Percentiles rank a stretch among this genome's conserved stretches.
Conservation (phyloP, 2,888 invertebrate species). For the Eretmocerus hayati region DNA sequence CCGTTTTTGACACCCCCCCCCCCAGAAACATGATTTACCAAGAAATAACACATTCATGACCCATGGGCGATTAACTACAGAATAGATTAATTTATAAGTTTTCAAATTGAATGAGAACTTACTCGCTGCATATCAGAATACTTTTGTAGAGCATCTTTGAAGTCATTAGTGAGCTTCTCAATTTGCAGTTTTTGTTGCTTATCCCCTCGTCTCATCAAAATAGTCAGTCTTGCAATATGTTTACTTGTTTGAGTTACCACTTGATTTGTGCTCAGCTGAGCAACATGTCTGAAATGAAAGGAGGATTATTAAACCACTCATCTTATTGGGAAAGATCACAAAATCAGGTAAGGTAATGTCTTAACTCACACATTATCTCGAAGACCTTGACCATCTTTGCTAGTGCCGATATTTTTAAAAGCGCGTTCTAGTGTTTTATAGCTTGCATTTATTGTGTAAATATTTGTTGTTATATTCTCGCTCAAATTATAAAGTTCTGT, state of each 20-base stretch:
- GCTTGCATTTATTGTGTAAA: conserved; percentile 69
- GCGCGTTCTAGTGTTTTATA: conserved; percentile 66
- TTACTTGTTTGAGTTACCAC: conserved; percentile 67
- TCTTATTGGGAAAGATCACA: not conserved
- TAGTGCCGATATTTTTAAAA: conserved; percentile 67
- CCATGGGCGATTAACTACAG: no score
- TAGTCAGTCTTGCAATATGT: conserved; percentile 65
- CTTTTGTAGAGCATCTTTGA: conserved; percentile 69
- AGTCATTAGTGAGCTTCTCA: conserved; percentile 75
- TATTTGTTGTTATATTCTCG: conserved; percentile 75
- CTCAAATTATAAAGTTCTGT: conserved; percentile 72
- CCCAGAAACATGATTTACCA: no score
- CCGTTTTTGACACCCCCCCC: no score
- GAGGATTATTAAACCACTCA: not conserved
- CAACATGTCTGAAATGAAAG: conserved; percentile 55
- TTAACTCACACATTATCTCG: conserved; percentile 58
- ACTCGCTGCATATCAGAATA: conserved; percentile 78
- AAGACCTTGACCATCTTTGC: conserved; percentile 62
- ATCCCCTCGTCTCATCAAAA: conserved; percentile 64
- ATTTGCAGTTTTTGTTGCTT: conserved; percentile 77
- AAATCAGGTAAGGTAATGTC: not conserved
- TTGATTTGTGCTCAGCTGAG: conserved; percentile 67
- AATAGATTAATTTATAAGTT: no score
- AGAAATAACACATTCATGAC: no score
- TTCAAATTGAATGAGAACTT: no score